Evolutionary conservation across 1,140 invertebrate species (phyloP), one percentile per base, ranked within the genome.

Genomic region (Dendroctonus valens): DNA sequence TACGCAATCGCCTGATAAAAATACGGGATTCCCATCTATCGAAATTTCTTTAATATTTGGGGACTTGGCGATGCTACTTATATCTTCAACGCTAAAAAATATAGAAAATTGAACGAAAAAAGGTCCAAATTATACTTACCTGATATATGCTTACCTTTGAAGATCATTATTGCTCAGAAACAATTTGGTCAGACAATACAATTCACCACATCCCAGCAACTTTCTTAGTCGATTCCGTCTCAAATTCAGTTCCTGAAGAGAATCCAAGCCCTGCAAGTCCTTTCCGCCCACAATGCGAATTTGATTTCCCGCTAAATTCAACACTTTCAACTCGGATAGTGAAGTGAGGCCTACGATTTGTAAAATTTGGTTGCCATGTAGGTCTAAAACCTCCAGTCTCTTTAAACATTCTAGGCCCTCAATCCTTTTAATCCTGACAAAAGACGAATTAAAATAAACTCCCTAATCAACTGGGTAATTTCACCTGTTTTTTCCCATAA

Each of bases 241-340:
- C 1, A 97, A 81, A 81, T 96, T 97, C 6, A 96, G 79, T 75
- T 97, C 94, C 68, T 89, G 86, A 8, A 97, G 74, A 5, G 89
- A 88, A 38, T 81, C 76, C 39, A 96, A 78, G 0, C 93, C 92
- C 69, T 87, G 83, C 41, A 96, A 85, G 74, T 91, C 92, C 76
- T 81, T 86, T 66, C 79, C 80, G 7, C 87, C 87, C 53, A 95
- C 87, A 64, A 82, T 83, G 69, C 87, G 84, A 50, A 97, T 88
- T 75, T 91, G 87, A 79, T 97, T 97, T 0, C 93, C 93, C 42
- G 93, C 93, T 69, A 96, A 83, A 82, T 97, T 97, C 6, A 97
- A 81, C 0, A 96, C 92, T 80, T 95, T 92, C 4, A 97, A 79
- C 68, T 92, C 87, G 5, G 73, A 69, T 44, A 89, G 79, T 67